These are phyloP conservation scores for Athene cunicularia DNA, from an alignment of 2,113 vertebrate genomes.

Conservation along the genomic window DNA sequence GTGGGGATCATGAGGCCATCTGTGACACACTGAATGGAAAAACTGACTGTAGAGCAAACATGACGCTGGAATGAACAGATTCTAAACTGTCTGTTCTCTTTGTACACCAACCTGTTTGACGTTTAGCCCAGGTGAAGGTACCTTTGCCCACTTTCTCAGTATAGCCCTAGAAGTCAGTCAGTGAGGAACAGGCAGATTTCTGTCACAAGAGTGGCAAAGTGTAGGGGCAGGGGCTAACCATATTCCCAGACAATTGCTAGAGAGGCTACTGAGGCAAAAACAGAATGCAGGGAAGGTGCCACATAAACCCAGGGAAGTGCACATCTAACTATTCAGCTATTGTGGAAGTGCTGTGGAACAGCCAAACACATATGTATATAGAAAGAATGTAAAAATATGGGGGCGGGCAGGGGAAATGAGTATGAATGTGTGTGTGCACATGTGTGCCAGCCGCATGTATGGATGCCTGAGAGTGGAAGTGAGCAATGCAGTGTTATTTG, in stretches of 20 bases:
- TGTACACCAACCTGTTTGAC: background rate
- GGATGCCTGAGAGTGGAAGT: background rate
- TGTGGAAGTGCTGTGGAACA: background rate
- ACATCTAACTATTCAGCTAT: background rate
- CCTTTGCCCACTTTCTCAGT: background rate
- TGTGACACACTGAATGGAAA: conserved; percentile 33
- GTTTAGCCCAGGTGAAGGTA: background rate
- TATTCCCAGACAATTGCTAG: background rate
- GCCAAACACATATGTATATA: background rate
- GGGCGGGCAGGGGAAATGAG: conserved; percentile 24
- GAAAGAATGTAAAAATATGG: background rate
- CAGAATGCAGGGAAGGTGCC: background rate
- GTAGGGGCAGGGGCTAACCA: background rate
- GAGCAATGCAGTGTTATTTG: background rate
- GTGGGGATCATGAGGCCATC: background rate
- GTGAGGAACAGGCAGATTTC: background rate
- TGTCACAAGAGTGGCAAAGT: background rate
- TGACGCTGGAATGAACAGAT: background rate
- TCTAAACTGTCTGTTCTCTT: background rate
- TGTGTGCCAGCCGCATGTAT: background rate
- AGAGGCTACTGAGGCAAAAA: background rate
- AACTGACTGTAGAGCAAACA: background rate
- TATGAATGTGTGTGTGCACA: conserved; percentile 3
- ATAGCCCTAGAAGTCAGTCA: background rate
- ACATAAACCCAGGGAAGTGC: background rate